These are phyloP conservation scores for Craseonycteris thonglongyai DNA, from an alignment of 2,113 vertebrate species.

Conservation along the genomic window DNA sequence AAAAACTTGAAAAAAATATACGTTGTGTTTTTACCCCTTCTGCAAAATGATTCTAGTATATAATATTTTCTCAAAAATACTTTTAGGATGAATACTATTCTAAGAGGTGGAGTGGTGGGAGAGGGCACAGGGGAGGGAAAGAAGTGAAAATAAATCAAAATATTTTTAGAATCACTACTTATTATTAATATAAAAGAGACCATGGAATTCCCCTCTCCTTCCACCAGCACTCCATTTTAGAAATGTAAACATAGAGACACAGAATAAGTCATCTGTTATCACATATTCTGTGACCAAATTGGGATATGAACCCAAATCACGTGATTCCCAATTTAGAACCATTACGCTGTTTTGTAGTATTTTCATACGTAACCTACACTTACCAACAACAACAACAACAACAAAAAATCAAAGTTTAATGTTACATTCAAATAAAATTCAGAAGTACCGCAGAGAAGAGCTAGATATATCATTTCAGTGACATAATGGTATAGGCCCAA, in stretches of 20 bases:
- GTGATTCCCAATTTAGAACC: not conserved
- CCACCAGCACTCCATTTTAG: not conserved
- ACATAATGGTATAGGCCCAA: not conserved
- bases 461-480: not conserved
- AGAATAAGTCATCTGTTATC: not conserved
- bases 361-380: not conserved
- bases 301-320: not conserved
- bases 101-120: not conserved
- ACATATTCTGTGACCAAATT: not conserved
- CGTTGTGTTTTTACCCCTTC: not conserved
- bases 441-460: not conserved
- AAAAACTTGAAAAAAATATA: not conserved
- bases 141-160: not conserved
- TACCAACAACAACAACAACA: too few relatives aligned
- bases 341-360: not conserved
- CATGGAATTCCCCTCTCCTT: not conserved
- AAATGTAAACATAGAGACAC: not conserved
- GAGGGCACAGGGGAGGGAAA: rapidly evolving
- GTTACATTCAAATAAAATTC: not conserved
- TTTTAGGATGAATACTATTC: not conserved
- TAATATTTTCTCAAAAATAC: not conserved
- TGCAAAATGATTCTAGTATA: not conserved
- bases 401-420: not conserved
- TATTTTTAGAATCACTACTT: not conserved
- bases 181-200: not conserved